Evolutionary conservation across 2,888 invertebrate species (phyloP), one percentile per base, ranked within the genome.

Genomic region (Tetropium fuscum): DNA sequence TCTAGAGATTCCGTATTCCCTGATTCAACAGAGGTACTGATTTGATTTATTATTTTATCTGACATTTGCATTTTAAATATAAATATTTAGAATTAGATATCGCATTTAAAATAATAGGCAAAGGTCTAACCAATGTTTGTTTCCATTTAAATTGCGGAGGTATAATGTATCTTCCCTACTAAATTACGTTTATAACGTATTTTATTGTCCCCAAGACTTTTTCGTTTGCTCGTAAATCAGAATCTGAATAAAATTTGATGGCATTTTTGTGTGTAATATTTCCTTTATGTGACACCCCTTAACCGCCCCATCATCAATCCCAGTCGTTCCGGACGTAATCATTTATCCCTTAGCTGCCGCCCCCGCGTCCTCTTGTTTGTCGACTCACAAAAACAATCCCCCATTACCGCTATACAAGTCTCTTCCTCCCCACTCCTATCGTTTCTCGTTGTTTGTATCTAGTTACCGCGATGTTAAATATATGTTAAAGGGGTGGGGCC

Each of bases 341-440:
- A 71, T 73, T 72, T 70, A 73, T 71, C 71, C 70, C 70, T 68
- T 64, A 55, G 60, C 66, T 48, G 44, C 56, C 38, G 27, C 36
- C 53, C 22, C 13, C 44, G 5, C 22, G 5, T 22, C 53, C 30
- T 47, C 18, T 68, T 68, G 68, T 69, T 64, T 66, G 68, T 68
- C 66, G 68, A 66, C 66, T 69, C 73, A 65, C 72, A 70, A 73
- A 73, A 73, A 71, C 74, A 74, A 74, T 69, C 71, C 68, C 60
- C 72, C 70, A 71, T 73, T 73, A 73, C 72, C 60, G 66, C 70
- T 68, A 73, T 72, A 69, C 70, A 69, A 66, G 66, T 57, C 36
- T 51, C 57, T 30, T 58, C 53, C 32, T 19, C 59, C 58, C 27
- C 54, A 13, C 47, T 22, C 51, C 38, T 44, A 11, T 19, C 27